Evolutionary conservation across 2,113 vertebrate genomes (phyloP), one percentile per base, ranked within the genome.

Genomic region (Hypomesus transpacificus): DNA sequence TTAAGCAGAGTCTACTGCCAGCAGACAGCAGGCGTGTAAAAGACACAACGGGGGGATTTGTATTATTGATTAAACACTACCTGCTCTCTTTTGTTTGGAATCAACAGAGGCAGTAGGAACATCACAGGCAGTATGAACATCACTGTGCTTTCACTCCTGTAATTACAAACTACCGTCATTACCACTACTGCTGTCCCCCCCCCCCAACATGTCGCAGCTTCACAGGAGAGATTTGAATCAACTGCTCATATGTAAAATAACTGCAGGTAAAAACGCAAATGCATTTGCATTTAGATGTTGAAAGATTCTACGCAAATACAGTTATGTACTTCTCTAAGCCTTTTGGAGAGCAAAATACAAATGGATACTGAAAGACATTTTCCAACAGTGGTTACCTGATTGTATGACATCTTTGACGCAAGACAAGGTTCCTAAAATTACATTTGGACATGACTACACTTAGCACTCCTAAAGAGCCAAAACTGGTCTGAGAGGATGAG

Each of bases 51-150:
- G 22, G 50, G 46, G 70, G 74, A 70, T 78, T 84, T 85, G 63
- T 69, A 21, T 85, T 87, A 86, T 84, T 76, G 82, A 85, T 84
- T 67, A 83, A 76, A 60, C 76, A 73, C 75, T 65, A 80, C n/a
- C 50, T 73, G 59, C 52, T 66, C 31, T 63, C 54, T 66, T 65
- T 24, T 0, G 70, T 73, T 80, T 57, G 46, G 58, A 54, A 65
- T 64, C 67, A 64, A 82, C 46, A 57, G 75, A 80, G 54, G 66
- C 53, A 34, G 54, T 28, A 13, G 13, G 24, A 26, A 26, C 24
- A 26, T 26, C 24, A 24, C 24, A 24, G 24, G 24, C 24, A 24
- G 24, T 24, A 24, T n/a, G n/a, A 34, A n/a, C 14, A 20, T 58
- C 21, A 63, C 53, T 58, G 6, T 53, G 68, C 3, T 14, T 50